Evolutionary conservation across 2,113 vertebrate genomes (phyloP), one percentile per base, ranked within the genome.

Genomic region (Corythornis vintsioides): DNA sequence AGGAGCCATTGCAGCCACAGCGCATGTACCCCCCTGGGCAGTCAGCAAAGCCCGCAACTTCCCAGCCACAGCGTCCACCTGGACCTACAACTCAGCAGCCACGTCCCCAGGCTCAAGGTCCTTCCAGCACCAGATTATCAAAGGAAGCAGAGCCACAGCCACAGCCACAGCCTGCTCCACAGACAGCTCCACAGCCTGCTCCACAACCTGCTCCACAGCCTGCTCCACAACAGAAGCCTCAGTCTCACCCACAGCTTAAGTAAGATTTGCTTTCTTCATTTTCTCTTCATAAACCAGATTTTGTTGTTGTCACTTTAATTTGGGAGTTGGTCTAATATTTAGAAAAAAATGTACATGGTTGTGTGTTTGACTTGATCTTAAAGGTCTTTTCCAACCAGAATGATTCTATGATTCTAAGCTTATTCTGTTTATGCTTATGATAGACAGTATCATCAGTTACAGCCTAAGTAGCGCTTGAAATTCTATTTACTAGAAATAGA

Each of bases 161-260:
- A 8, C 98, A 98, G 52, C 94, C 98, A 19, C 97, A 96, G 76
- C 98, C 89, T 22, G 98, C 98, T 38, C 97, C 97, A 9, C 98
- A 98, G 48, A 94, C 98, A 24, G 97, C 98, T 33, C 97, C 86
- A 25, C 97, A 96, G 74, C 98, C 90, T 0, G 79, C 84, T 28
- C 79, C 82, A 6, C 88, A 87, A 86, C 88, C 93, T 0, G 79
- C 73, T 57, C 86, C 94, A 10, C 94, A 95, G 85, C 92, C 94
- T 13, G 98, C 98, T 38, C 92, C 97, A 8, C 98, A 97, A 43
- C 98, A 98, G 96, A 98, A 98, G 96, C 96, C 98, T 70, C 98
- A 99, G 97, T 98, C 99, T 94, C 99, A 99, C 89, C 99, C 99
- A 71, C 98, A 99, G 84, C 98, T 99, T 84, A 99, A 99, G 99